phyloP scores from a whole-genome alignment of 1,140 invertebrate genomes.

The Drosophila paulistorum region DNA sequence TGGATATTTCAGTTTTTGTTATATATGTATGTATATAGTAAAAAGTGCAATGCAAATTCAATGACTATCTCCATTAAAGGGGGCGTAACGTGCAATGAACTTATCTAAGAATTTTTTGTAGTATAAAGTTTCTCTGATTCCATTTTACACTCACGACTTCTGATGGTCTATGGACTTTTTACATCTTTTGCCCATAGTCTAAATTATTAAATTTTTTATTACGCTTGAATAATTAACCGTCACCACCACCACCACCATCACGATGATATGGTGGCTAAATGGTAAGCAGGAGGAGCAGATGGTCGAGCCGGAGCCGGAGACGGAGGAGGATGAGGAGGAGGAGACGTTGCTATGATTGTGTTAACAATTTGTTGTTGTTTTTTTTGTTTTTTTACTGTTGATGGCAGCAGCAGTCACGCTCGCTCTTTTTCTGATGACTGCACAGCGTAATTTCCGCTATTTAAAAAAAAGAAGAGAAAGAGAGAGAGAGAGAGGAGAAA shows the following conservation, averaged over 20 bases:
- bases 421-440: slow-evolving; percentile 71
- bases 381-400: slow-evolving; percentile 7
- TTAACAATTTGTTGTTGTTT: slow-evolving; percentile 66
- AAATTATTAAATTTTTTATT: slow-evolving; percentile 70
- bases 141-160: too few species aligned
- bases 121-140: too few species aligned
- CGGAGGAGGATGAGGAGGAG: not conserved
- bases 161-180: not conserved
- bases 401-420: slow-evolving; percentile 41
- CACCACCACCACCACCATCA: slow-evolving; percentile 34
- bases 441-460: slow-evolving; percentile 79
- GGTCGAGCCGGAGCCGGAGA: not conserved
- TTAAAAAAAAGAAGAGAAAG: slow-evolving; percentile 34
- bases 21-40: too few species aligned
- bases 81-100: too few species aligned
- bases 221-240: slow-evolving; percentile 75
- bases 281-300: too few species aligned
- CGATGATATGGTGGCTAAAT: not conserved
- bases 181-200: slow-evolving; percentile 15
- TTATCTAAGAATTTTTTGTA: not conserved
- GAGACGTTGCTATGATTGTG: slow-evolving; percentile 49
- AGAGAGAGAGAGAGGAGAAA: too few species aligned
- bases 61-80: too few species aligned
- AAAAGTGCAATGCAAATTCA: too few species aligned
- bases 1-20: too few species aligned